Evolutionary conservation across 2,113 vertebrate species (phyloP).

Genomic region (Cnemophilus loriae): DNA sequence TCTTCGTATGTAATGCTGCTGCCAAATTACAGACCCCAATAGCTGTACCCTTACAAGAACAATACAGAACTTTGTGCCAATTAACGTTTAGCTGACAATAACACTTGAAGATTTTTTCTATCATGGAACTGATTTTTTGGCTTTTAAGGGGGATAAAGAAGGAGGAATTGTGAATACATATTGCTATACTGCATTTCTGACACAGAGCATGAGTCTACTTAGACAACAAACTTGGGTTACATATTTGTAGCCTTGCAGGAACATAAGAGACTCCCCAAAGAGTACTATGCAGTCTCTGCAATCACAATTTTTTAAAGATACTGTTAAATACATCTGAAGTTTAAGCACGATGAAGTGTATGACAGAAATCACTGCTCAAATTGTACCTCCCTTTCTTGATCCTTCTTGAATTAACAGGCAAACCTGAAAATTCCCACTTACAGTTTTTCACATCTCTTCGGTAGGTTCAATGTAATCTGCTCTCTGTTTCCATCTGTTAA

Average conservation of each 20-base stretch:
- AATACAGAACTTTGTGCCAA: not conserved
- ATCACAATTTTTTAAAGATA: not conserved
- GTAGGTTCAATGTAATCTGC: not conserved
- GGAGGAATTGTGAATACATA: not conserved
- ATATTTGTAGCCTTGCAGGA: not conserved
- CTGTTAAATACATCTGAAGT: not conserved
- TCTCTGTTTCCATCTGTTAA: not conserved
- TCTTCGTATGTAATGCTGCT: not conserved
- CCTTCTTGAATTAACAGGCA: not conserved
- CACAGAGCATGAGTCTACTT: not conserved
- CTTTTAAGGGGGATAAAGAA: not conserved
- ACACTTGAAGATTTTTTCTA: not conserved
- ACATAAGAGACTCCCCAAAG: not conserved
- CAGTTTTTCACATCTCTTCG: not conserved
- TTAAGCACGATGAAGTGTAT: not conserved
- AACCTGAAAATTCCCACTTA: not conserved
- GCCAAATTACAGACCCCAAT: not conserved
- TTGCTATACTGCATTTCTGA: not conserved
- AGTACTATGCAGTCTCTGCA: not conserved
- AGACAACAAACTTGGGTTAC: not conserved
- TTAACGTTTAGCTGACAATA: not conserved
- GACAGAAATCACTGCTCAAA: not conserved
- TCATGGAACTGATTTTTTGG: not conserved
- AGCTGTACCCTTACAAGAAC: not conserved
- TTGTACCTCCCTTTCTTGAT: not conserved